Evolutionary conservation across 2,113 vertebrate genomes (phyloP), one percentile per base, ranked within the genome.

Genomic region (Tringa solitaria): DNA sequence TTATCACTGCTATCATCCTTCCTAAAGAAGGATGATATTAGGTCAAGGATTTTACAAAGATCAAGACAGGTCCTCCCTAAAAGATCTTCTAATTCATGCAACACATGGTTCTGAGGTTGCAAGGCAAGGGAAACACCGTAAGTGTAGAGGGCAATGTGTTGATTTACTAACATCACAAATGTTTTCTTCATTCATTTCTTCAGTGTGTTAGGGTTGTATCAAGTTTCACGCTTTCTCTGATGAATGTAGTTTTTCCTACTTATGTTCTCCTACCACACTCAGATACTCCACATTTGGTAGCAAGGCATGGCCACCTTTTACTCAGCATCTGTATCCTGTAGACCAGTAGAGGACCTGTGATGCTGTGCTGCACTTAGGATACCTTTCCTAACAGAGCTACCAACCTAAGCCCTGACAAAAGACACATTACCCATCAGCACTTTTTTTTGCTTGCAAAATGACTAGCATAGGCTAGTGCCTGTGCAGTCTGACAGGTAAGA

Each of bases 61-160:
- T 30, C 13, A 37, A 64, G 7, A 53, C 10, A 74, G 8, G 3
- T 75, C 4, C 1, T 91, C 5, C 41, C 9, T 63, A 28, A 74
- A 74, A 77, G 14, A 26, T 33, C 28, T 68, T 51, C 10, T 84
- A 41, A 32, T 65, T 70, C 43, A 17, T 15, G 5, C 22, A 67
- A 59, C 74, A 53, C 24, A 54, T 13, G 41, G 7, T 46, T 72
- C 35, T 24, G 54, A 76, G 10, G 45, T 3, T 8, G 20, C 37
- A 75, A 87, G 10, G 5, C 14, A 1, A 32, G 20, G 11, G 27
- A 67, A 70, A 59, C 4, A 15, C 6, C 16, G 30, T 16, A 70
- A 63, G 37, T 18, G n/a, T 4, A 7, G 26, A 26, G 27, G 11
- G 0, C 16, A 53, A 6, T 4, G 1, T 37, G n/a, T 22, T 59